Percentiles rank a stretch among this genome's conserved stretches.
Conservation (phyloP, 2,888 invertebrate genomes). For the Serripes groenlandicus region DNA sequence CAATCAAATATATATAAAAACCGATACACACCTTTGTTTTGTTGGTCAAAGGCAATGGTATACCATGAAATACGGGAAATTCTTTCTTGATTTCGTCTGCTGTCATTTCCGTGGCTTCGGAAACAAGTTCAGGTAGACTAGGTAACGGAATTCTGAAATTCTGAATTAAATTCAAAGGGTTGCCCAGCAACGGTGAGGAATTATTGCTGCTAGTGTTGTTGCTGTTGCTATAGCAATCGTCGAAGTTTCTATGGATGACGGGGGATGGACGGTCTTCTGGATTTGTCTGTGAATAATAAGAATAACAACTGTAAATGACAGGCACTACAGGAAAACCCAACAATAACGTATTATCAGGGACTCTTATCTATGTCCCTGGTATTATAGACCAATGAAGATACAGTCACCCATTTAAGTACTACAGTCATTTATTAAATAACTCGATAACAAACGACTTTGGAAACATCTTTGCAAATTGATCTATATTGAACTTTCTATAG, state of each 20-base stretch:
- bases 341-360: no score
- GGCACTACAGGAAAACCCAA: no score
- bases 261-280: constrained; percentile 64
- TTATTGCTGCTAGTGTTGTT: constrained; percentile 15
- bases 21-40: constrained; percentile 32
- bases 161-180: constrained; percentile 53
- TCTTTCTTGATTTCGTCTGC: constrained; percentile 27
- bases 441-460: no score
- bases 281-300: constrained; percentile 42
- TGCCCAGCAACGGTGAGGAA: constrained; percentile 36
- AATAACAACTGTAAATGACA: no score
- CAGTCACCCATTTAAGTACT: no score
- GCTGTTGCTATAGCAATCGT: constrained; percentile 62
- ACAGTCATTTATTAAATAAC: no score
- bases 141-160: constrained; percentile 60
- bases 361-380: no score
- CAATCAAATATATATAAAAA: no score
- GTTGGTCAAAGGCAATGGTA: constrained; percentile 7
- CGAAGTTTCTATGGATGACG: constrained; percentile 67
- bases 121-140: constrained; percentile 50
- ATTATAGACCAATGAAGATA: no score
- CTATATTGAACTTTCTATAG: no score
- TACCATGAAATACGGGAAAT: constrained; percentile 49
- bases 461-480: no score
- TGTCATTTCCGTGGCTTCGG: constrained; percentile 30